These are phyloP conservation scores for Thalpophila matura DNA, from an alignment of 2,888 invertebrate genomes.

Conservation along the genomic window DNA sequence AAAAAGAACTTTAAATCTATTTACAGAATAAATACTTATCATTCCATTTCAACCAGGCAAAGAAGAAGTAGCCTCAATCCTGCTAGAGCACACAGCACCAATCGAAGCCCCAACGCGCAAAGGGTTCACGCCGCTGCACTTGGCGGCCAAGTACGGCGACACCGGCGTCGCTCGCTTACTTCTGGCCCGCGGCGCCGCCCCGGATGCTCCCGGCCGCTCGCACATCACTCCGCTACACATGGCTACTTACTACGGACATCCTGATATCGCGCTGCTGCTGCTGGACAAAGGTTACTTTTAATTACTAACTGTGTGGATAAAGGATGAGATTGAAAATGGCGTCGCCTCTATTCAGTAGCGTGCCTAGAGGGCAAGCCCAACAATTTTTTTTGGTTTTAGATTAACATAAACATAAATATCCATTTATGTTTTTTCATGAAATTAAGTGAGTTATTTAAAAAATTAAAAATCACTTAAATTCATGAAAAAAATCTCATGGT, in stretches of 20 bases:
- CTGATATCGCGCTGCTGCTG: slow-evolving; percentile 96
- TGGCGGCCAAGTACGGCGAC: slow-evolving; percentile 99
- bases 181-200: slow-evolving; percentile 96
- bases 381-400: too few species aligned
- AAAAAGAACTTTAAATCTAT: too few species aligned
- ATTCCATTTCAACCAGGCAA: slow-evolving; percentile 85
- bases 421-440: too few species aligned
- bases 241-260: slow-evolving; percentile 99
- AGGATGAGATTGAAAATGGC: too few species aligned
- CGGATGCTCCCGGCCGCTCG: slow-evolving; percentile 97
- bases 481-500: too few species aligned
- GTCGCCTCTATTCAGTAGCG: too few species aligned
- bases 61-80: slow-evolving; percentile 96
- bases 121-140: slow-evolving; percentile 99
- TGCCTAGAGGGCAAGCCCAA: too few species aligned
- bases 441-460: too few species aligned
- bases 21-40: background rate
- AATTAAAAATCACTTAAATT: too few species aligned
- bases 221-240: slow-evolving; percentile 99
- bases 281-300: slow-evolving; percentile 94
- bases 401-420: too few species aligned
- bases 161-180: slow-evolving; percentile 96
- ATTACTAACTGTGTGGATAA: background rate
- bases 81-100: slow-evolving; percentile 97
- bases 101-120: slow-evolving; percentile 98